These are phyloP conservation scores for Megalonaias nervosa DNA, from an alignment of 1,140 invertebrate species.

Conservation along the genomic window DNA sequence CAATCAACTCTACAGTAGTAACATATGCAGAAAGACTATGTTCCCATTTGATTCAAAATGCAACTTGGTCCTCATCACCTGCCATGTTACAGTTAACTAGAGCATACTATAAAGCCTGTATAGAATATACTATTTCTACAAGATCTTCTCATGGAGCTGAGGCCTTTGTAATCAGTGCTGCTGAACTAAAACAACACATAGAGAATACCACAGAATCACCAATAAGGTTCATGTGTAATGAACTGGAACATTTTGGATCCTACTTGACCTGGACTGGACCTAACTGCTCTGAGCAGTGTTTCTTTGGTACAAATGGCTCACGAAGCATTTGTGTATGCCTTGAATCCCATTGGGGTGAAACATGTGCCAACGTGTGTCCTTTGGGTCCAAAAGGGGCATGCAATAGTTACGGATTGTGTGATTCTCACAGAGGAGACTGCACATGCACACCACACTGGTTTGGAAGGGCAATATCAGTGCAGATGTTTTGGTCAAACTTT, in stretches of 20 bases:
- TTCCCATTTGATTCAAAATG: too few species aligned
- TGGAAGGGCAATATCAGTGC: constrained; percentile 13
- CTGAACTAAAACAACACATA: constrained; percentile 25
- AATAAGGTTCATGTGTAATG: constrained; percentile 19
- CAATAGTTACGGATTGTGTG: constrained; percentile 38
- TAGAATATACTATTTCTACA: constrained; percentile 5
- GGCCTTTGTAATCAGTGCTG: constrained; percentile 13
- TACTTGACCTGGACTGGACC: constrained; percentile 19
- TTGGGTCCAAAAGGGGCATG: constrained; percentile 33
- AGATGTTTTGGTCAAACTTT: constrained; percentile 21
- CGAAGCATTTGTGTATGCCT: constrained; percentile 38
- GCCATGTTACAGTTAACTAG: too few species aligned
- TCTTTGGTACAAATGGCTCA: constrained; percentile 32
- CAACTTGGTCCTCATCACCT: too few species aligned
- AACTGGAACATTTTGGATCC: constrained; percentile 2
- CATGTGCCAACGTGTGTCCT: constrained; percentile 40
- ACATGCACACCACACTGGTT: constrained; percentile 34
- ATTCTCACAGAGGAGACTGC: constrained; percentile 26
- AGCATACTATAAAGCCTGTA: too few species aligned
- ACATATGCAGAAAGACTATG: too few species aligned
- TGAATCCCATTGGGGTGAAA: constrained; percentile 36
- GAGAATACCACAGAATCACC: constrained; percentile 18
- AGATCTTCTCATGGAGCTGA: constrained; percentile 21
- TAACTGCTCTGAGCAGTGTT: constrained; percentile 20
- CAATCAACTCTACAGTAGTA: too few species aligned